Percentiles rank a stretch among this genome's conserved stretches.
Evolutionary conservation across 92 coral and sea anemone genomes (phyloP).

Genomic region (Zoanthus solanderi): DNA sequence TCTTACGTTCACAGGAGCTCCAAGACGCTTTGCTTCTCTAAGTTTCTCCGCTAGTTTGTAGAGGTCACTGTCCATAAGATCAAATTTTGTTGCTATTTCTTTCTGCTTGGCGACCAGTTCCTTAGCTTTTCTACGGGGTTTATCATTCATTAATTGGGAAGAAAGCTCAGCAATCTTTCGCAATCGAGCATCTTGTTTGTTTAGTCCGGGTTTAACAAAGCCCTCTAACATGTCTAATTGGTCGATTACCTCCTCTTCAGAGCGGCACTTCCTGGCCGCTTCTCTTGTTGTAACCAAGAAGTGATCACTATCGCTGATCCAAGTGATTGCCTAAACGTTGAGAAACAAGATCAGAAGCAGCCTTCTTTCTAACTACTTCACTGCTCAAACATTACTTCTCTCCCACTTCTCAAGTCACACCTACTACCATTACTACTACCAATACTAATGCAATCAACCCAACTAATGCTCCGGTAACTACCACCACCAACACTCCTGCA

Average conservation of each 20-base stretch:
- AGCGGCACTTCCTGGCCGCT: slow-evolving; percentile 85
- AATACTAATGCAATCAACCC: too few relatives aligned
- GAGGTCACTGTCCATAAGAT: slow-evolving; percentile 90
- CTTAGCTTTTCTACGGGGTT: slow-evolving; percentile 85
- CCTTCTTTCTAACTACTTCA: not conserved
- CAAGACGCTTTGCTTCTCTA: slow-evolving; percentile 78
- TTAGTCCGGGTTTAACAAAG: slow-evolving; percentile 92
- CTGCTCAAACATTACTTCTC: too few relatives aligned
- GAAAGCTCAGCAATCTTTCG: slow-evolving; percentile 92
- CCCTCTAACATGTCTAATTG: slow-evolving; percentile 89
- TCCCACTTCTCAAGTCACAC: too few relatives aligned
- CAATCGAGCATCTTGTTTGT: slow-evolving; percentile 91
- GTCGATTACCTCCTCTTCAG: slow-evolving; percentile 91
- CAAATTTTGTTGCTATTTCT: slow-evolving; percentile 80
- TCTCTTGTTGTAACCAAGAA: slow-evolving; percentile 86
- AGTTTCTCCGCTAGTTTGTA: slow-evolving; percentile 87
- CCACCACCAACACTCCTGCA: too few relatives aligned
- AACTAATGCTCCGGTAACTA: too few relatives aligned
- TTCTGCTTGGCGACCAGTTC: slow-evolving; percentile 85
- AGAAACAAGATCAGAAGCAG: not conserved
- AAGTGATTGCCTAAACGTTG: slow-evolving; percentile 77
- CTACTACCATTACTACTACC: too few relatives aligned
- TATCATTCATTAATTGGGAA: slow-evolving; percentile 84
- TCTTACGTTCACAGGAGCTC: slow-evolving; percentile 73
- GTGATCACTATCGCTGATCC: slow-evolving; percentile 98